These are phyloP conservation scores for Incurvaria masculella DNA, from an alignment of 2,888 invertebrate genomes.

Conservation along the genomic window DNA sequence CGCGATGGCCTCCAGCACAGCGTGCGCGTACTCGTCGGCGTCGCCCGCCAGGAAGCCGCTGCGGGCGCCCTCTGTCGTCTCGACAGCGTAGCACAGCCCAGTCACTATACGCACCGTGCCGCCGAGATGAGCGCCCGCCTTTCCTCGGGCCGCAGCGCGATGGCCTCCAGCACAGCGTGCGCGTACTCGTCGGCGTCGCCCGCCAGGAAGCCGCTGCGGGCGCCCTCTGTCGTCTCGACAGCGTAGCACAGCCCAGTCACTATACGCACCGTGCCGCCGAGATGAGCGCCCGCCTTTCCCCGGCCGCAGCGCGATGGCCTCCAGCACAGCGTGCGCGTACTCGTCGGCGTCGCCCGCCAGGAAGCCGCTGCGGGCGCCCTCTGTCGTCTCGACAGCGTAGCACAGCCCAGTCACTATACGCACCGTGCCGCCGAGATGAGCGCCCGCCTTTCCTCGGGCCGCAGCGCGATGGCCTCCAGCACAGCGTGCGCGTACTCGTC, in stretches of 20 bases:
- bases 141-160: slow-evolving; percentile 60
- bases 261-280: slow-evolving; percentile 64
- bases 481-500: slow-evolving; percentile 76
- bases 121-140: slow-evolving; percentile 63
- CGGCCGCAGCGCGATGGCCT: slow-evolving; percentile 62
- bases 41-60: slow-evolving; percentile 81
- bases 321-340: slow-evolving; percentile 71
- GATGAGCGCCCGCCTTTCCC: slow-evolving; percentile 59
- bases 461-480: slow-evolving; percentile 64
- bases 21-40: slow-evolving; percentile 74
- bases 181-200: slow-evolving; percentile 77
- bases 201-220: slow-evolving; percentile 80
- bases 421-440: slow-evolving; percentile 74
- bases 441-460: slow-evolving; percentile 52
- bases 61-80: slow-evolving; percentile 65
- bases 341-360: slow-evolving; percentile 76
- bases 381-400: slow-evolving; percentile 82
- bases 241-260: too few relatives aligned
- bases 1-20: slow-evolving; percentile 66
- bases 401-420: too few relatives aligned
- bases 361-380: slow-evolving; percentile 72
- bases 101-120: slow-evolving; percentile 60
- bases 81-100: too few relatives aligned
- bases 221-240: slow-evolving; percentile 68
- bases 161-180: slow-evolving; percentile 63